Percentiles rank a stretch among this genome's conserved stretches.
Evolutionary conservation across 2,113 vertebrate genomes (phyloP).

Genomic region (Conger conger): DNA sequence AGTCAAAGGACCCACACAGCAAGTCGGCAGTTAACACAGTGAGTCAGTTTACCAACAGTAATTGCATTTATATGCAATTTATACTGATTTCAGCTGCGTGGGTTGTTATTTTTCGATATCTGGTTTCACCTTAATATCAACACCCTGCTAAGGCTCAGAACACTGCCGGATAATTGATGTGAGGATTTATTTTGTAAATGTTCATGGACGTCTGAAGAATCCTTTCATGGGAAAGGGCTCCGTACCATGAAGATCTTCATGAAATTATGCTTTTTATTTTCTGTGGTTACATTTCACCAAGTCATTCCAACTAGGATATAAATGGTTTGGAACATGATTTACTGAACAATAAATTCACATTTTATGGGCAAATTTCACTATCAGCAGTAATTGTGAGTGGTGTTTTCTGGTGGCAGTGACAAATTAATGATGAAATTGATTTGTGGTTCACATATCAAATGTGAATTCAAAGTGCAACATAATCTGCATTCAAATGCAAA

Average conservation of each 20-base stretch:
- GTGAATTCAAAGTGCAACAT: too few relatives aligned
- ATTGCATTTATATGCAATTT: slow-evolving; percentile 7
- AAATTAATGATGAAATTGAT: not conserved
- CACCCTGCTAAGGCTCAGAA: slow-evolving; percentile 1
- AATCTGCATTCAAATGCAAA: not conserved
- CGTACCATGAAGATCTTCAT: not conserved
- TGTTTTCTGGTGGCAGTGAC: not conserved
- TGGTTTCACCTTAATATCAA: slow-evolving; percentile 4
- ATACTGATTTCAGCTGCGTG: not conserved
- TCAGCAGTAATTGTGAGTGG: not conserved
- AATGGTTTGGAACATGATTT: not conserved
- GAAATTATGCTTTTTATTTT: not conserved
- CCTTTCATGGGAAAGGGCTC: not conserved
- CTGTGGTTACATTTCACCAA: not conserved
- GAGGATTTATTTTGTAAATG: not conserved
- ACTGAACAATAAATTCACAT: not conserved
- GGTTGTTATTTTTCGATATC: slow-evolving; percentile 3
- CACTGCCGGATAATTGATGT: not conserved
- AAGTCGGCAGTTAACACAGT: not conserved
- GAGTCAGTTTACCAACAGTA: not conserved
- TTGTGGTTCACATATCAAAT: not conserved
- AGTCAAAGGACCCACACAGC: not conserved
- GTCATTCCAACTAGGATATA: not conserved
- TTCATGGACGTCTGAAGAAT: not conserved
- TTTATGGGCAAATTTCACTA: not conserved